phyloP scores from a whole-genome alignment of 2,797 vertebrate genomes.

The Cyclopterus lumpus region DNA sequence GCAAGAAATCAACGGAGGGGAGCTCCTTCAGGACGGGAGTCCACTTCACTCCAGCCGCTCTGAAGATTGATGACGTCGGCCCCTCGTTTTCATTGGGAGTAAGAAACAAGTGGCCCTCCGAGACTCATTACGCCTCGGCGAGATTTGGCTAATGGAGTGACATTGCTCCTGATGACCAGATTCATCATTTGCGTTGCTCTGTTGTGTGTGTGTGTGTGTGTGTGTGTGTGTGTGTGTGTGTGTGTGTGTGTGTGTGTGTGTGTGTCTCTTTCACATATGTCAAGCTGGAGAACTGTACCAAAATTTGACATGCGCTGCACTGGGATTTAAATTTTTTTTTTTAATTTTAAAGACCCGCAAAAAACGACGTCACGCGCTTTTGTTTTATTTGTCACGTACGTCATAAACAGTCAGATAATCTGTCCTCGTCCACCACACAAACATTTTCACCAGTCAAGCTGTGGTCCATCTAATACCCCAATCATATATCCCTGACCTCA shows the following conservation, averaged over 20 bases:
- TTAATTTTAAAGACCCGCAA: no score
- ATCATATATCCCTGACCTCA: slow-evolving; percentile 75
- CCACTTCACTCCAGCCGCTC: slow-evolving; percentile 56
- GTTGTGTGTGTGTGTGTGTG: no score
- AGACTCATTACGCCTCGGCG: slow-evolving; percentile 72
- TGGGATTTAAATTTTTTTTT: not conserved
- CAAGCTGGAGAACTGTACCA: slow-evolving; percentile 39
- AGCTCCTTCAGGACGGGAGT: slow-evolving; percentile 62
- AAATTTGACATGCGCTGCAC: not conserved
- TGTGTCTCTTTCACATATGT: slow-evolving; percentile 53
- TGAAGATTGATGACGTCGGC: slow-evolving; percentile 73
- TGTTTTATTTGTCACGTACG: slow-evolving; percentile 38
- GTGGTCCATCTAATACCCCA: slow-evolving; percentile 60
- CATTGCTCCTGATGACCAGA: slow-evolving; percentile 59
- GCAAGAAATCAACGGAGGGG: slow-evolving; percentile 58
- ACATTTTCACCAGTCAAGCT: slow-evolving; percentile 55
- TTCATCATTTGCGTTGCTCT: slow-evolving; percentile 66
- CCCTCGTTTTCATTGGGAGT: slow-evolving; percentile 64
- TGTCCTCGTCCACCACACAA: slow-evolving; percentile 55
- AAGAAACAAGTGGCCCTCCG: slow-evolving; percentile 72
- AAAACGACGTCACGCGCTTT: not conserved
- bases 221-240: no score
- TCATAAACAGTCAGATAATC: slow-evolving; percentile 62
- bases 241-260: no score
- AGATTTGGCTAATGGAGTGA: slow-evolving; percentile 67